Conservation (phyloP, 2,797 vertebrate species). For the Argya squamiceps region DNA sequence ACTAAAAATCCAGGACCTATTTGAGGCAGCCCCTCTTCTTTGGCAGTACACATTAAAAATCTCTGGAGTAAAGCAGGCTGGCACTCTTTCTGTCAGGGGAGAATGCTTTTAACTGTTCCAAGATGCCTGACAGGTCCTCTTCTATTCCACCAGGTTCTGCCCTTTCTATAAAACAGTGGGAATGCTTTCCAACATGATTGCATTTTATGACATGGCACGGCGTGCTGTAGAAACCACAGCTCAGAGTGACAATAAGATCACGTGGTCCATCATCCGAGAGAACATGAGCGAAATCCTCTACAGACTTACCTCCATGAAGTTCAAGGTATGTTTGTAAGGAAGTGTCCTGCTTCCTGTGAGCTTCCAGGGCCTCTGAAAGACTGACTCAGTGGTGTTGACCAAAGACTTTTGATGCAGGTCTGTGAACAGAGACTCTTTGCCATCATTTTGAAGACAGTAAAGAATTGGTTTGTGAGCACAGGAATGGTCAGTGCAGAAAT, state of each 20-base stretch:
- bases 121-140: neutral
- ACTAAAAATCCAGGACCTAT: neutral
- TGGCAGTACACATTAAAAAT: neutral
- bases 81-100: neutral
- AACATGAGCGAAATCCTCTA: slow-evolving; percentile 95
- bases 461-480: neutral
- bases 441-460: neutral
- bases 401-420: neutral
- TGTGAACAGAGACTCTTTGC: neutral
- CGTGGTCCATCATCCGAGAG: slow-evolving; percentile 94
- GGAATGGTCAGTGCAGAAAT: neutral
- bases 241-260: slow-evolving; percentile 94
- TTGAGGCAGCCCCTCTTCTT: neutral
- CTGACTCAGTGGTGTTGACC: neutral
- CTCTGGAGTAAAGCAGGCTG: neutral
- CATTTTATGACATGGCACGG: slow-evolving; percentile 96
- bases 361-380: neutral
- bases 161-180: slow-evolving; percentile 99
- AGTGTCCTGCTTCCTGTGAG: neutral
- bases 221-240: slow-evolving; percentile 95
- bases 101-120: neutral
- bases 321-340: slow-evolving; percentile 83
- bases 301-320: slow-evolving; percentile 94
- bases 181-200: slow-evolving; percentile 95
- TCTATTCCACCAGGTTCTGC: slow-evolving; percentile 85